Conservation (phyloP, 1,140 invertebrate species). For the Zaprionus vittiger region DNA sequence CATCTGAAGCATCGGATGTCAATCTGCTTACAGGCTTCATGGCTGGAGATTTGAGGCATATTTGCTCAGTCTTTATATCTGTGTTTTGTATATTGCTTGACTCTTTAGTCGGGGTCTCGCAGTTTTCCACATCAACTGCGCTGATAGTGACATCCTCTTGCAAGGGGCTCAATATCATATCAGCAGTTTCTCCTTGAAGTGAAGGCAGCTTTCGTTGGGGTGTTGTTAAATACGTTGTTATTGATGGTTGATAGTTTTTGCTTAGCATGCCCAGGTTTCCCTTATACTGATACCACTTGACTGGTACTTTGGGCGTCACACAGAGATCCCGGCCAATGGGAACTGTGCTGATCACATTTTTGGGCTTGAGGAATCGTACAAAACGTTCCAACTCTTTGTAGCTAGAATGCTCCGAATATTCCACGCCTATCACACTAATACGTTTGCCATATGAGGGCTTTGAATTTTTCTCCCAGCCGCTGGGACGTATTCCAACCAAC, state of each 20-base stretch:
- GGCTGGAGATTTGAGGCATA: background rate
- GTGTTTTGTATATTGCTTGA: background rate
- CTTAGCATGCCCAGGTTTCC: constrained; percentile 45
- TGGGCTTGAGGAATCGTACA: constrained; percentile 77
- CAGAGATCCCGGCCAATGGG: constrained; percentile 59
- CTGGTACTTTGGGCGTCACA: constrained; percentile 64
- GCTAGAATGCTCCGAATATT: constrained; percentile 83
- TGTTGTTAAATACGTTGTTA: constrained; percentile 48
- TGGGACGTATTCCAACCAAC: constrained; percentile 72
- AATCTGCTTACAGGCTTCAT: constrained; percentile 17
- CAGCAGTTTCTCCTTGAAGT: background rate
- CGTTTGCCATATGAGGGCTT: constrained; percentile 71
- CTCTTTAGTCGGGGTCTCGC: background rate
- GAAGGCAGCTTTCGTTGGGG: constrained; percentile 4
- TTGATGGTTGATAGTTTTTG: constrained; percentile 61
- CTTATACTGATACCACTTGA: constrained; percentile 65
- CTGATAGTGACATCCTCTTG: background rate
- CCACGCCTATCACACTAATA: constrained; percentile 75
- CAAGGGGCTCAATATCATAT: constrained; percentile 54
- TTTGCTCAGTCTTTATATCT: background rate
- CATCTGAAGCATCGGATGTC: constrained; percentile 58
- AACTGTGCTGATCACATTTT: constrained; percentile 75
- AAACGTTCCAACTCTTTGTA: constrained; percentile 78
- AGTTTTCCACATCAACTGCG: background rate
- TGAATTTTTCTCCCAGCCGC: constrained; percentile 79